phyloP scores from a whole-genome alignment of 2,113 vertebrate genomes.

The Melospiza melodia region DNA sequence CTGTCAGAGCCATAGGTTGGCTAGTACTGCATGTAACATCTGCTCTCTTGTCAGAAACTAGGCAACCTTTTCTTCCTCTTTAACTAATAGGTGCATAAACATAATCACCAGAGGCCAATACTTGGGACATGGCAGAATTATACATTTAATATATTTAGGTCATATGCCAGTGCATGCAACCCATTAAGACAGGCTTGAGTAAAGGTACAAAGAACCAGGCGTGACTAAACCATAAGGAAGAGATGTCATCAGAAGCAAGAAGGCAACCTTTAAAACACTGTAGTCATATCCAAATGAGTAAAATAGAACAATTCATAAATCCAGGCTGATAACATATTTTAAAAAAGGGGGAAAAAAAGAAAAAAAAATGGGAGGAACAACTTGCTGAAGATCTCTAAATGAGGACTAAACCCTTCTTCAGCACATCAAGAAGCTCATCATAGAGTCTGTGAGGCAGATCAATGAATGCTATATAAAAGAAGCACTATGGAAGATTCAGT shows the following conservation, averaged over 20 bases:
- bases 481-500: not conserved
- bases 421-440: not conserved
- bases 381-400: not conserved
- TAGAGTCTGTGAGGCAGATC: not conserved
- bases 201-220: not conserved
- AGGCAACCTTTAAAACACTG: not conserved
- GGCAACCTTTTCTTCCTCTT: not conserved
- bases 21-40: not conserved
- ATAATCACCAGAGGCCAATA: conserved; percentile 1
- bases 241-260: not conserved
- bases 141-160: not conserved
- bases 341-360: fast-evolving
- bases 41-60: not conserved
- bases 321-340: not conserved
- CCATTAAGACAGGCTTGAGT: not conserved
- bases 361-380: not conserved
- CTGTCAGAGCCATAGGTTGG: not conserved
- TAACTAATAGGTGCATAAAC: not conserved
- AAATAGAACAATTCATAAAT: not conserved
- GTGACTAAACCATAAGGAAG: not conserved
- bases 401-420: not conserved
- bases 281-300: not conserved
- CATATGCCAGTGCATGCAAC: not conserved
- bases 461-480: not conserved
- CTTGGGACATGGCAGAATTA: not conserved